Base-by-base conservation (phyloP, 2,113 vertebrate genomes). In the Ochotona curzoniae region DNA sequence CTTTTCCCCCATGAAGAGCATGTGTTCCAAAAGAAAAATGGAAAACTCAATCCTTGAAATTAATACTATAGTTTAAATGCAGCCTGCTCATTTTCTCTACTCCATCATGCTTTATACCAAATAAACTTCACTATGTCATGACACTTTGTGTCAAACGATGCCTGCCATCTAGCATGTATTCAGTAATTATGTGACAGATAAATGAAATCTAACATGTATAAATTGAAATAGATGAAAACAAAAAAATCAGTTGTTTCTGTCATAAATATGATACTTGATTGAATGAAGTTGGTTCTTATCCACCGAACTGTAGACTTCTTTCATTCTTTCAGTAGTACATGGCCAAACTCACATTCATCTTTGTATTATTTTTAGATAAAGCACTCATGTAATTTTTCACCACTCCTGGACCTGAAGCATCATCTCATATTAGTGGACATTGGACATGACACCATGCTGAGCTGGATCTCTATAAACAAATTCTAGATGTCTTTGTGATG, bases 291-390 rank as follows among this genome's bases (percentile, higher is more conserved):
- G 20, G 11, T 87, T 6, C 26, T 93, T 71, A 80, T 47, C 90
- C 80, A 93, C 15, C 80, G 95, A 64, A 32, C 4, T 94, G 71
- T 84, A 63, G 35, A 61, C 21, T 25, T 1, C 66, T 94, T 93
- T 96, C 94, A 88, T 35, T 20, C 66, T 96, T 97, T 97, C 78
- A 94, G 8, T 51, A 85, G 67, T 57, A 30, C 85, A 96, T 96
- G 86, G 80, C 9, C 87, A 96, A 82, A 88, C 28, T 93, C 84
- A 85, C 61, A 95, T 75, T 92, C 92, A 96, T 96, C 60, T 97
- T 86, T 80, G 25, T 23, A 83, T 21, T 96, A 89, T 97, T 97
- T 97, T 98, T 97, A 97, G 89, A 97, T 96, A 92, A 98, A 98
- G 64, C 61, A 95, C 32, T 95, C 47, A 83, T 87, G 90, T 95